A percentile compares a stretch with the other conserved stretches of the same genome.
Conservation (phyloP, 2,113 vertebrate species). For the Percina caprodes region DNA sequence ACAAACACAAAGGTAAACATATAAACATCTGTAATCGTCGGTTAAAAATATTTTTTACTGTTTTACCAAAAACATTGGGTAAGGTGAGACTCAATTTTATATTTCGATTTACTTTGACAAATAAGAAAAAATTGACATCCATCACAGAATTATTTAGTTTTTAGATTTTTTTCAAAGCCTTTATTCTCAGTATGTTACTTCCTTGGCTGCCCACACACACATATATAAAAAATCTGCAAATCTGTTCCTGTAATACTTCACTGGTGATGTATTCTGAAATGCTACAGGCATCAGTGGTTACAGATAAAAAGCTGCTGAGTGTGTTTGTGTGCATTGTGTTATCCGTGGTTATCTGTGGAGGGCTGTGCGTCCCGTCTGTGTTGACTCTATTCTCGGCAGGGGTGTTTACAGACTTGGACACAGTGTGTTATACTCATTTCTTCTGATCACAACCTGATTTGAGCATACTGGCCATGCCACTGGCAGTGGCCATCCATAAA, state of each 20-base stretch:
- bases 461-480: constrained; percentile 30
- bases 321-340: constrained; percentile 22
- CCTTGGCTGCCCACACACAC: background rate
- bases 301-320: constrained; percentile 23
- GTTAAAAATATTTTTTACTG: background rate
- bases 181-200: constrained; percentile 4
- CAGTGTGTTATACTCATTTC: constrained; percentile 53
- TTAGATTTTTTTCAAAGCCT: background rate
- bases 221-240: constrained; percentile 13
- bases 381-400: constrained; percentile 26
- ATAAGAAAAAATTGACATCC: background rate
- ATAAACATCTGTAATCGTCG: background rate
- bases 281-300: constrained; percentile 20
- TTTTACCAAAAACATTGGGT: constrained; percentile 7
- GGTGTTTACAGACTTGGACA: constrained; percentile 44
- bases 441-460: constrained; percentile 65
- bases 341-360: constrained; percentile 21
- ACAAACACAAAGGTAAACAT: background rate
- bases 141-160: background rate
- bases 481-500: constrained; percentile 35
- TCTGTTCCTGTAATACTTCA: constrained; percentile 50
- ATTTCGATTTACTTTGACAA: background rate
- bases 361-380: background rate
- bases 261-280: constrained; percentile 21
- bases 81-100: background rate